These are phyloP conservation scores for Lophura nycthemera DNA, from an alignment of 2,113 vertebrate species.

Conservation along the genomic window DNA sequence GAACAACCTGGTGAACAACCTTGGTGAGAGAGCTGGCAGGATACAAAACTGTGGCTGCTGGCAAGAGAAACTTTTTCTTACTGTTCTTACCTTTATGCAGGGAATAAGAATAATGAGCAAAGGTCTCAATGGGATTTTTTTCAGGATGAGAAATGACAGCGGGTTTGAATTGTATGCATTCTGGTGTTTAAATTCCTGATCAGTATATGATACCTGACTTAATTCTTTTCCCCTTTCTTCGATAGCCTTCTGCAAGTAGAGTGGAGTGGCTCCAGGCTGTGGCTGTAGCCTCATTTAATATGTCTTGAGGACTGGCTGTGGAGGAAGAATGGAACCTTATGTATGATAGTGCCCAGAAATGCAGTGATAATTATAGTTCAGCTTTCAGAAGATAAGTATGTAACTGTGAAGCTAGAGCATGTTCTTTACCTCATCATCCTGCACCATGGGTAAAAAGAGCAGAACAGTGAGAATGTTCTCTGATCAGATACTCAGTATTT, in stretches of 20 bases:
- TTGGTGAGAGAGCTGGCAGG: background rate
- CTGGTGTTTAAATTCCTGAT: background rate
- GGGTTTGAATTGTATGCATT: background rate
- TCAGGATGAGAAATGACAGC: background rate
- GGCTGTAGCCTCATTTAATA: conserved; percentile 43
- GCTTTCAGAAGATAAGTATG: background rate
- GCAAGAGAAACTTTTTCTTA: background rate
- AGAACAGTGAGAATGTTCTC: background rate
- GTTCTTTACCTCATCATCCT: conserved; percentile 26
- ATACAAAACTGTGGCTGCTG: background rate
- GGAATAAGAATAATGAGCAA: background rate
- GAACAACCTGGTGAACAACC: background rate
- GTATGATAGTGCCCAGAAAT: conserved; percentile 25
- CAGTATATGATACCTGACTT: background rate
- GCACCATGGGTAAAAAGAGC: conserved; percentile 4
- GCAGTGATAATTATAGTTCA: conserved; percentile 28
- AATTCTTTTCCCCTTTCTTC: background rate
- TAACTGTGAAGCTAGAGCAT: background rate
- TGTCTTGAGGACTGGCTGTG: conserved; percentile 8
- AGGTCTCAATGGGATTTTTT: background rate
- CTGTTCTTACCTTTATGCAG: background rate
- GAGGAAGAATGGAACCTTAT: conserved; percentile 38
- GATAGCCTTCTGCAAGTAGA: background rate
- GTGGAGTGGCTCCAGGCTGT: conserved; percentile 13
- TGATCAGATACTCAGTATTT: background rate